Evolutionary conservation across 2,888 invertebrate genomes (phyloP).

Genomic region (Pandemis heparana): DNA sequence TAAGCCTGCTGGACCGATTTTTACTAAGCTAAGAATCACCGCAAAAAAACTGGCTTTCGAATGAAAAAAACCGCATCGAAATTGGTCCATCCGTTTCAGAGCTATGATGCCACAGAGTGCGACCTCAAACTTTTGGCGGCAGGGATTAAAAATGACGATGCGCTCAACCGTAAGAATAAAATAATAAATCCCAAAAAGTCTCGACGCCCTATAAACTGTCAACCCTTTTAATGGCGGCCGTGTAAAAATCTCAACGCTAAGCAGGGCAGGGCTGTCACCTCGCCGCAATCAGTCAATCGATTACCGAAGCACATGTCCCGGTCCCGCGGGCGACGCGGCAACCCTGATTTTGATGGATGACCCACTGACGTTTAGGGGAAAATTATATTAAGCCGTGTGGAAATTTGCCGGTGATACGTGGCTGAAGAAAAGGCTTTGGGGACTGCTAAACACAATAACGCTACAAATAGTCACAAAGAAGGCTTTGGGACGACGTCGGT

Average conservation of each 20-base stretch:
- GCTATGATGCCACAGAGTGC: too few relatives aligned
- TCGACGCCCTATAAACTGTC: neutral
- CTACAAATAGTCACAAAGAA: neutral
- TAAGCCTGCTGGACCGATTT: too few relatives aligned
- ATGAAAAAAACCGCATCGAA: too few relatives aligned
- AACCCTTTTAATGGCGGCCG: constrained; percentile 5
- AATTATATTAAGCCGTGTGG: constrained; percentile 39
- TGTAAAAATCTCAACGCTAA: constrained; percentile 30
- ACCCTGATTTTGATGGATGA: constrained; percentile 42
- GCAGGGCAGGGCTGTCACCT: constrained; percentile 17
- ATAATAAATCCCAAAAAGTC: neutral
- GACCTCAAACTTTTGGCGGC: too few relatives aligned
- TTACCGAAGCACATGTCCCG: constrained; percentile 20
- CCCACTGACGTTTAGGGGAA: constrained; percentile 29
- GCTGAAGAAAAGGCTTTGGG: constrained; percentile 3
- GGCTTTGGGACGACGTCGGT: neutral
- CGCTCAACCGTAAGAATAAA: too few relatives aligned
- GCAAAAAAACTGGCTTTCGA: too few relatives aligned
- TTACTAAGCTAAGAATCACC: too few relatives aligned
- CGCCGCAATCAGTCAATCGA: constrained; percentile 41
- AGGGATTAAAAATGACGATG: too few relatives aligned
- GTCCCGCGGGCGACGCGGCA: constrained; percentile 15
- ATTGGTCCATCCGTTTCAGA: too few relatives aligned
- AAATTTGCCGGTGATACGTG: constrained; percentile 24
- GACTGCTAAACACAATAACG: neutral